phyloP scores from a whole-genome alignment of 2,888 invertebrate genomes.

The Punctoribates punctum region DNA sequence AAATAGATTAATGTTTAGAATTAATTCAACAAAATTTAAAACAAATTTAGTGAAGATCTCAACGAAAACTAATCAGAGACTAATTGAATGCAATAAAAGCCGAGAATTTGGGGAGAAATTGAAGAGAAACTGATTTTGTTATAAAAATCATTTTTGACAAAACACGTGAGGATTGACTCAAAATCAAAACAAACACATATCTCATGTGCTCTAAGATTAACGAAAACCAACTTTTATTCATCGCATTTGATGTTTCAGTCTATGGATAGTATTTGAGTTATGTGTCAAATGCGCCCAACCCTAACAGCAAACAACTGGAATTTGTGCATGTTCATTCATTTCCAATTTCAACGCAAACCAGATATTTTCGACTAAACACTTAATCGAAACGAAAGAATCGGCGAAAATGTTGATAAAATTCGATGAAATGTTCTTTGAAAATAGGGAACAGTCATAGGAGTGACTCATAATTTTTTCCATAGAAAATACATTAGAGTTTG shows the following conservation, averaged over 20 bases:
- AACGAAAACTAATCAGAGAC: too few species aligned
- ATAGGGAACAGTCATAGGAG: not conserved
- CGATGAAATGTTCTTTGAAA: not conserved
- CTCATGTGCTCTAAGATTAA: constrained; percentile 27
- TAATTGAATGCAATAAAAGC: too few species aligned
- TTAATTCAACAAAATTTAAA: too few species aligned
- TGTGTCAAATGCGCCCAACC: not conserved
- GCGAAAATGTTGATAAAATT: not conserved
- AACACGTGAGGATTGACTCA: constrained; percentile 17
- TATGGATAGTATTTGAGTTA: not conserved
- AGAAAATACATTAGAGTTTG: not conserved
- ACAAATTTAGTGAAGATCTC: too few species aligned
- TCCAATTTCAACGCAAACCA: not conserved
- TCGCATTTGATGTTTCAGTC: not conserved
- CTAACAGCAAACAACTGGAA: too few species aligned
- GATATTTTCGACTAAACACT: too few species aligned
- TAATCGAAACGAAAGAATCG: not conserved
- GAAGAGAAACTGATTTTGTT: not conserved
- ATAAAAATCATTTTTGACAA: not conserved
- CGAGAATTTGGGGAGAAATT: too few species aligned
- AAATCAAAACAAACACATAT: constrained; percentile 22
- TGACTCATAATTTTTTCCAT: constrained; percentile 6
- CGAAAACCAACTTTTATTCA: not conserved
- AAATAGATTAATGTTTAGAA: too few species aligned
- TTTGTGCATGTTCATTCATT: too few species aligned